These are phyloP conservation scores for Drosophila eohydei DNA, from an alignment of 2,888 invertebrate species.

Conservation along the genomic window DNA sequence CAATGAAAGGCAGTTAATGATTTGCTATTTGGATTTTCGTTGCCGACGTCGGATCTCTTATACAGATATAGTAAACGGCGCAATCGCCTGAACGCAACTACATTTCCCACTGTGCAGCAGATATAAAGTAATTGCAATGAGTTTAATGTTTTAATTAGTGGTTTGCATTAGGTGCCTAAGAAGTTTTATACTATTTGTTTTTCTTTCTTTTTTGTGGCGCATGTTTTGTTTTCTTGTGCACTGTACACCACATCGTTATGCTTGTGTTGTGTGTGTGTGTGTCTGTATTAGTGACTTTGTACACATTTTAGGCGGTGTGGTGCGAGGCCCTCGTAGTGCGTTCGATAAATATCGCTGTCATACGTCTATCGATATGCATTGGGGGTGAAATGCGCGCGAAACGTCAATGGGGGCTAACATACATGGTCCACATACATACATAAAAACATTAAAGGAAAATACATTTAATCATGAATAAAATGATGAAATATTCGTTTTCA, in stretches of 20 bases:
- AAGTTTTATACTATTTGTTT: conserved; percentile 9
- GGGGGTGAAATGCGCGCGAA: conserved; percentile 65
- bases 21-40: conserved; percentile 59
- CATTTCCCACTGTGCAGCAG: conserved; percentile 56
- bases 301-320: conserved; percentile 73
- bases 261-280: conserved; percentile 53
- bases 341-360: conserved; percentile 55
- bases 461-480: conserved; percentile 7
- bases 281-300: conserved; percentile 61
- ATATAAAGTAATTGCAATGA: conserved; percentile 58
- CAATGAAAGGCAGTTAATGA: conserved; percentile 68
- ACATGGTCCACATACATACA: conserved; percentile 8
- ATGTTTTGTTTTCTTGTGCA: conserved; percentile 80
- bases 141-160: conserved; percentile 12
- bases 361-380: conserved; percentile 38
- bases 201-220: conserved; percentile 57
- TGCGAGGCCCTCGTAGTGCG: conserved; percentile 61
- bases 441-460: conserved; percentile 21
- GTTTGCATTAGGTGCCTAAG: neutral
- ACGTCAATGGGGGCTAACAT: conserved; percentile 29
- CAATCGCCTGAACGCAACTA: conserved; percentile 44
- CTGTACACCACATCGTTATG: conserved; percentile 72
- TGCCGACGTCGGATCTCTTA: conserved; percentile 58
- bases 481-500: conserved; percentile 10
- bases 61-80: conserved; percentile 59